Evolutionary conservation across 2,797 vertebrate genomes (phyloP).

Genomic region (Spinus pinus): DNA sequence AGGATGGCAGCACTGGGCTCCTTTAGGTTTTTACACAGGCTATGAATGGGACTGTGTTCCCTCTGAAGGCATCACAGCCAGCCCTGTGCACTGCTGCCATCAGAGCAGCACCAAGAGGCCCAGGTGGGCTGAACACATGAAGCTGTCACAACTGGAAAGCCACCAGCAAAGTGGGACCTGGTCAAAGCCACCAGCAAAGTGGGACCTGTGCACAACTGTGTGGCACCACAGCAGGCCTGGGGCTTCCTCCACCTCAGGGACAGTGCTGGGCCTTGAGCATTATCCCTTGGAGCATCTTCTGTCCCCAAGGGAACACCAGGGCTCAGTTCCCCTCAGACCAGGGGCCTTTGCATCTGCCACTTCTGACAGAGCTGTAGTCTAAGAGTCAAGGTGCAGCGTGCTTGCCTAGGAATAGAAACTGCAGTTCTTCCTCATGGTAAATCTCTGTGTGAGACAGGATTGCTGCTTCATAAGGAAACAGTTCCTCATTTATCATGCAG

Average conservation of each 20-base stretch:
- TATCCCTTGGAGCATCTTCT: background rate
- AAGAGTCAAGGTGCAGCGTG: background rate
- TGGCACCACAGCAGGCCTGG: accelerated
- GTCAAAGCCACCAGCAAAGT: background rate
- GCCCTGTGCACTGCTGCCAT: background rate
- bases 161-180: accelerated
- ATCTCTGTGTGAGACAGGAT: background rate
- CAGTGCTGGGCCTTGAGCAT: background rate
- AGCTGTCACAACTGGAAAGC: background rate
- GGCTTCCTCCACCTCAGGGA: background rate
- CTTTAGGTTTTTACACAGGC: background rate
- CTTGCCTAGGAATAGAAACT: background rate
- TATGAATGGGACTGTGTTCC: background rate
- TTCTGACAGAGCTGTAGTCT: background rate
- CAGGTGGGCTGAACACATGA: background rate
- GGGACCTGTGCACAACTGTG: accelerated
- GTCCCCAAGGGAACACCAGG: accelerated
- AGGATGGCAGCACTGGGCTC: background rate
- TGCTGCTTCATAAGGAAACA: background rate
- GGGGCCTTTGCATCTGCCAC: background rate
- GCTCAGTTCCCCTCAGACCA: background rate
- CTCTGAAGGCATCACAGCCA: background rate
- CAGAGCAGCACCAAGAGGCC: background rate
- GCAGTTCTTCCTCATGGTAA: background rate
- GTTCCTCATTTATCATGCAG: background rate